Base-by-base conservation (phyloP, 2,797 vertebrate species). In the Chelidonichthys spinosus region DNA sequence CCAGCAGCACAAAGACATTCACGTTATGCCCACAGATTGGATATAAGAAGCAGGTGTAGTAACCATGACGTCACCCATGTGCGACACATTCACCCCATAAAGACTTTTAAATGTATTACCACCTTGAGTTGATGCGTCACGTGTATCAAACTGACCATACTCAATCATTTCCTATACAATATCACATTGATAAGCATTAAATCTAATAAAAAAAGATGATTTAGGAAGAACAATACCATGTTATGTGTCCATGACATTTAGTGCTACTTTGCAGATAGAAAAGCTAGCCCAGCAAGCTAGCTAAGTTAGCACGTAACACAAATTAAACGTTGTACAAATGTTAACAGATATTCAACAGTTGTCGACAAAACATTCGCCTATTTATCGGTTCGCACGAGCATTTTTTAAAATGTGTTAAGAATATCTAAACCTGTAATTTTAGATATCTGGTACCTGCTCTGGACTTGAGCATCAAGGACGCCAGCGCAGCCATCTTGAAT, bases 401-500 rank as follows among this genome's bases (percentile, higher is more conserved):
- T n/a, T 37, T 35, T 17, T 4, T 13, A 35, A n/a, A 9, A 3
- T 2, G 1, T 0, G 2, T 25, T 25, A 40, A 33, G 1, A 40
- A 9, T 0, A 2, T 13, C 6, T 7, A 6, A 35, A 62, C 46
- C 25, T 6, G 11, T 0, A 13, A 2, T 18, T 0, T 32, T 17
- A 14, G 0, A 37, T 4, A 3, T 1, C 2, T 42, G 9, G 25
- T 82, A 95, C 94, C 91, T 43, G 71, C 10, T 89, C 92, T 82
- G 10, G 85, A 66, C 53, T 63, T 87, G 0, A 92, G 32, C 33
- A 85, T 73, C 88, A 94, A 94, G 91, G 92, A 91, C 92, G 73
- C 65, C 37, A 94, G 71, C 64, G 87, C 60, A 4, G 95, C 94
- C 95, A 95, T 95, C 36, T 92, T 92, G 55, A 50, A 77, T 7